Conservation (phyloP, 2,113 vertebrate genomes). For the Crotalus viridis region DNA sequence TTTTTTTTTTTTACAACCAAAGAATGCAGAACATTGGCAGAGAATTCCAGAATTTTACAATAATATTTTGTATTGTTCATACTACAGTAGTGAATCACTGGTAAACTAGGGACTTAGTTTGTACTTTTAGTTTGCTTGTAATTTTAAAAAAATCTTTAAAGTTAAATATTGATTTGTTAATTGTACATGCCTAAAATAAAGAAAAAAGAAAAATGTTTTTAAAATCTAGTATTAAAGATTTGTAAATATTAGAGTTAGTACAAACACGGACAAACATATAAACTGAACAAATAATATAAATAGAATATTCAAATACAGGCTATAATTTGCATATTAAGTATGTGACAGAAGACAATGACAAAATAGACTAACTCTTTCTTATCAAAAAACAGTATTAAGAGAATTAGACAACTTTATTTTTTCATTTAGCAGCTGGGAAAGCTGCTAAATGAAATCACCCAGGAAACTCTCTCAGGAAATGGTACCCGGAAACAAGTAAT, state of each 20-base stretch:
- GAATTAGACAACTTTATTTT: not conserved
- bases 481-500: not conserved
- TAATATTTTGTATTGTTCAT: not conserved
- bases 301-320: not conserved
- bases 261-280: not conserved
- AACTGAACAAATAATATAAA: not conserved
- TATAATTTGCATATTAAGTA: not conserved
- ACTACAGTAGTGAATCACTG: not conserved
- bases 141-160: not conserved
- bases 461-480: not conserved
- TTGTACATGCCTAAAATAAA: not conserved
- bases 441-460: not conserved
- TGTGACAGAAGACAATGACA: not conserved
- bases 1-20: not conserved
- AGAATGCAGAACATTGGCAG: not conserved
- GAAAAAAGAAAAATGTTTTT: not conserved
- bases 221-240: not conserved
- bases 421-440: not conserved
- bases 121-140: not conserved
- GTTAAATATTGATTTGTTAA: not conserved
- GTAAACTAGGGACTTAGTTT: not conserved
- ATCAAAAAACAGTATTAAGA: not conserved
- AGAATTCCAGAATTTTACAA: not conserved
- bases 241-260: fast-evolving
- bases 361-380: not conserved